Percentiles rank a stretch among this genome's conserved stretches.
These are phyloP conservation scores for Drosophila quadrilineata DNA, from an alignment of 1,140 invertebrate species.

Conservation along the genomic window DNA sequence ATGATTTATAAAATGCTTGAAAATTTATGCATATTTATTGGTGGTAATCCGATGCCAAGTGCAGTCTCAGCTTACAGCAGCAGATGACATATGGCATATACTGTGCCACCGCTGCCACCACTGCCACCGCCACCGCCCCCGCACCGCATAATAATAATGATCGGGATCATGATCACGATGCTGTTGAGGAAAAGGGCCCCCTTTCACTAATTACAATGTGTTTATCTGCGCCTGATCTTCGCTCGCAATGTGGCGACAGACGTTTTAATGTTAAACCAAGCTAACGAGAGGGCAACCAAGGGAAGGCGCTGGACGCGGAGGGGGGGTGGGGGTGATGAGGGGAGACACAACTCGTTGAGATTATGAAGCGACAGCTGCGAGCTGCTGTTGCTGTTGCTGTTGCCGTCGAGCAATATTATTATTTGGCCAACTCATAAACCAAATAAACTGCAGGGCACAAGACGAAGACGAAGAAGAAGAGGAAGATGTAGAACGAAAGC, in stretches of 20 bases:
- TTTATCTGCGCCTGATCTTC: slow-evolving; percentile 47
- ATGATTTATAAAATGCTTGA: slow-evolving; percentile 15
- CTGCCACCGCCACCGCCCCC: not conserved
- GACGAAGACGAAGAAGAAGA: too few species aligned
- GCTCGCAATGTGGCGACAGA: slow-evolving; percentile 65
- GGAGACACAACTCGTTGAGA: slow-evolving; percentile 33
- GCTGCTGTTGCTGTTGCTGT: slow-evolving; percentile 49
- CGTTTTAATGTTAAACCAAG: slow-evolving; percentile 34
- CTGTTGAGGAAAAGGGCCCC: slow-evolving; percentile 1
- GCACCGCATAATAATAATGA: not conserved
- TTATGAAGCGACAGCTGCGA: slow-evolving; percentile 58
- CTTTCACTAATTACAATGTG: slow-evolving; percentile 66
- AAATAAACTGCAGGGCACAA: slow-evolving; percentile 45
- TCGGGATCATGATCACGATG: not conserved
- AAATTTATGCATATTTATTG: slow-evolving; percentile 24
- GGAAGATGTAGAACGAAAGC: not conserved
- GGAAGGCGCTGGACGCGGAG: not conserved
- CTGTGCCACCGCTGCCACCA: not conserved
- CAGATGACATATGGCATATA: slow-evolving; percentile 62
- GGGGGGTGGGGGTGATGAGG: not conserved
- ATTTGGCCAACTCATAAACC: slow-evolving; percentile 75
- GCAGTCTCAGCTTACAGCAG: slow-evolving; percentile 57
- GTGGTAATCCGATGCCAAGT: slow-evolving; percentile 52
- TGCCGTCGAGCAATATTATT: slow-evolving; percentile 37
- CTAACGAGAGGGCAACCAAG: not conserved